Evolutionary conservation across 2,888 invertebrate species (phyloP).

Genomic region (Drosophila koepferae): DNA sequence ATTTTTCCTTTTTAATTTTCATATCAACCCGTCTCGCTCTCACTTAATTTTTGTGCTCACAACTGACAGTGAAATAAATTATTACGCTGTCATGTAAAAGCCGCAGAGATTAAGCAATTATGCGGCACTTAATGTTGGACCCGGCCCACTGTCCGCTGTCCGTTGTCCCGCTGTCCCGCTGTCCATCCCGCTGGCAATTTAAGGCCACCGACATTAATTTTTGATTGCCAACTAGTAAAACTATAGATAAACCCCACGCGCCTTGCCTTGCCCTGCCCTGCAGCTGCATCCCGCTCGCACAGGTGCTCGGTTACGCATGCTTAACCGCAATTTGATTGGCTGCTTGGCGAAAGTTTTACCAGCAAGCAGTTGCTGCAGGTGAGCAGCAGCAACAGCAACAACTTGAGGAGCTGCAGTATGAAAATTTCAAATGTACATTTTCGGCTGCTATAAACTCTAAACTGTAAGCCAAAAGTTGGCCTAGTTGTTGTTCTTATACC

Average conservation of each 20-base stretch:
- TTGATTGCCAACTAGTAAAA: slow-evolving; percentile 54
- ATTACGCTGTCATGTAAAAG: slow-evolving; percentile 81
- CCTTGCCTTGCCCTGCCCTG: not conserved
- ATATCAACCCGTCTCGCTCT: slow-evolving; percentile 28
- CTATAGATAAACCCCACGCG: not conserved
- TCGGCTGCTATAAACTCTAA: slow-evolving; percentile 51
- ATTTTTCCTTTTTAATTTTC: slow-evolving; percentile 78
- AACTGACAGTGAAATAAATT: slow-evolving; percentile 79
- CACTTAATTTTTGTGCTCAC: slow-evolving; percentile 38
- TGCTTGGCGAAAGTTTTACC: slow-evolving; percentile 50
- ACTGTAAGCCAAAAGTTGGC: slow-evolving; percentile 56
- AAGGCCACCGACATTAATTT: slow-evolving; percentile 63
- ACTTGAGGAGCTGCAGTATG: slow-evolving; percentile 24
- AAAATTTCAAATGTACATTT: slow-evolving; percentile 61
- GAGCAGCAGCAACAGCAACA: not conserved
- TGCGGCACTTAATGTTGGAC: slow-evolving; percentile 80
- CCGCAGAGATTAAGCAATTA: slow-evolving; percentile 82
- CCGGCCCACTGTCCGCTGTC: slow-evolving; percentile 20
- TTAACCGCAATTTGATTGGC: slow-evolving; percentile 72
- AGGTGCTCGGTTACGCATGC: slow-evolving; percentile 55
- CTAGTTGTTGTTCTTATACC: slow-evolving; percentile 23
- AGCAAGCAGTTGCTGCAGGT: slow-evolving; percentile 27
- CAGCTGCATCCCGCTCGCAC: not conserved
- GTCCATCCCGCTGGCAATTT: slow-evolving; percentile 29
- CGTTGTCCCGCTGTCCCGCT: not conserved